Evolutionary conservation across 2,113 vertebrate species (phyloP).

Genomic region (Saguinus imperator): DNA sequence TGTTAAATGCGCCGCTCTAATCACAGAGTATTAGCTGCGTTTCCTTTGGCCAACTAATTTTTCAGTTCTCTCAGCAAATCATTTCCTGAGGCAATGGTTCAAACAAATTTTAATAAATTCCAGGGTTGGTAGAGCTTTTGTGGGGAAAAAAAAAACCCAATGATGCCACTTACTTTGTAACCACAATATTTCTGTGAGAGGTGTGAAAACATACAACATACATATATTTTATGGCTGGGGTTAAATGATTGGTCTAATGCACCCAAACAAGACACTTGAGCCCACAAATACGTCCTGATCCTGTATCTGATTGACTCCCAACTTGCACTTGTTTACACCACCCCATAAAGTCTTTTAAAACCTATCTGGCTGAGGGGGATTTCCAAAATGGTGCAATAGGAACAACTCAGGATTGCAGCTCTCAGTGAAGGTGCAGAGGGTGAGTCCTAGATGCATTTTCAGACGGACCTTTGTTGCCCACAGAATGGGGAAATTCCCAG

Average conservation of each 20-base stretch:
- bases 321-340: not conserved
- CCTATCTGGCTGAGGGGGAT: not conserved
- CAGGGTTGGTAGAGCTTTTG: slow-evolving; percentile 2
- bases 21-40: slow-evolving; percentile 26
- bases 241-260: not conserved
- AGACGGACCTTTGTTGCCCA: too few relatives aligned
- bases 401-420: too few relatives aligned
- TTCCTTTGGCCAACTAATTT: slow-evolving; percentile 54
- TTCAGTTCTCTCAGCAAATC: slow-evolving; percentile 59
- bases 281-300: not conserved
- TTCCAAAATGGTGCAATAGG: too few relatives aligned
- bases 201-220: not conserved
- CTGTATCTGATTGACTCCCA: not conserved
- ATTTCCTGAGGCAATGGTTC: slow-evolving; percentile 51
- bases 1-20: slow-evolving; percentile 46
- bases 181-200: not conserved
- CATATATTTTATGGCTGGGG: not conserved
- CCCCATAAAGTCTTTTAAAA: not conserved
- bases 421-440: too few relatives aligned
- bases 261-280: not conserved
- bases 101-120: slow-evolving; percentile 42
- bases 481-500: too few relatives aligned
- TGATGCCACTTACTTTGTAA: slow-evolving; percentile 2
- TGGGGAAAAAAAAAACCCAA: not conserved
- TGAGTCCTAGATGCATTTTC: too few relatives aligned